Conservation (phyloP, 2,888 invertebrate genomes). For the Anagyrus pseudococci region DNA sequence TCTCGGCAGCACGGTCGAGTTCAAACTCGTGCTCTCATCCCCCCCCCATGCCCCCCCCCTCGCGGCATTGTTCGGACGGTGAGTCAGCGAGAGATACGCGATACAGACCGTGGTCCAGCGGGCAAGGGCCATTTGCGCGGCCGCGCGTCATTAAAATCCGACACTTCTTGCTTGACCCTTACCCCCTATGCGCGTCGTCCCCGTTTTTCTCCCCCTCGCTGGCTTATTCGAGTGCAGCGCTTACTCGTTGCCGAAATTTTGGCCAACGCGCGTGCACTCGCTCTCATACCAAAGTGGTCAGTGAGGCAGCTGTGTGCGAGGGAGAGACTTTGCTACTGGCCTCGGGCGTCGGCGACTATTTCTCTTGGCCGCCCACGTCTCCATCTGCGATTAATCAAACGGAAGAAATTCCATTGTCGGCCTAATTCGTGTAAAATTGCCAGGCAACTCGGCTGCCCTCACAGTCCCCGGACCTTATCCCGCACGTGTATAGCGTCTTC, state of each 20-base stretch:
- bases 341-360: slow-evolving; percentile 29
- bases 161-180: background rate
- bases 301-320: too few species aligned
- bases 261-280: too few species aligned
- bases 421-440: too few species aligned
- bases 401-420: too few species aligned
- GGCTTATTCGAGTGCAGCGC: background rate
- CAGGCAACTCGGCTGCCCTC: too few species aligned
- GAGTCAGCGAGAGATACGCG: slow-evolving; percentile 23
- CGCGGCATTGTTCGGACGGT: slow-evolving; percentile 20
- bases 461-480: too few species aligned
- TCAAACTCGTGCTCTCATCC: slow-evolving; percentile 26
- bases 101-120: background rate
- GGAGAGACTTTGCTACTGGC: too few species aligned
- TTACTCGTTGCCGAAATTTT: too few species aligned
- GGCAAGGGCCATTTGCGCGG: background rate
- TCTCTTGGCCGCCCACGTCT: slow-evolving; percentile 20
- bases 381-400: slow-evolving; percentile 24
- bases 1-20: slow-evolving; percentile 6
- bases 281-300: too few species aligned
- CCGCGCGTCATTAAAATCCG: slow-evolving; percentile 30
- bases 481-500: too few species aligned
- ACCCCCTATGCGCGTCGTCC: background rate
- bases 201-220: slow-evolving; percentile 15
- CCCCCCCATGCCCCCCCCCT: background rate